Evolutionary conservation across 2,113 vertebrate genomes (phyloP).

Genomic region (Tretioscincus oriximinensis): DNA sequence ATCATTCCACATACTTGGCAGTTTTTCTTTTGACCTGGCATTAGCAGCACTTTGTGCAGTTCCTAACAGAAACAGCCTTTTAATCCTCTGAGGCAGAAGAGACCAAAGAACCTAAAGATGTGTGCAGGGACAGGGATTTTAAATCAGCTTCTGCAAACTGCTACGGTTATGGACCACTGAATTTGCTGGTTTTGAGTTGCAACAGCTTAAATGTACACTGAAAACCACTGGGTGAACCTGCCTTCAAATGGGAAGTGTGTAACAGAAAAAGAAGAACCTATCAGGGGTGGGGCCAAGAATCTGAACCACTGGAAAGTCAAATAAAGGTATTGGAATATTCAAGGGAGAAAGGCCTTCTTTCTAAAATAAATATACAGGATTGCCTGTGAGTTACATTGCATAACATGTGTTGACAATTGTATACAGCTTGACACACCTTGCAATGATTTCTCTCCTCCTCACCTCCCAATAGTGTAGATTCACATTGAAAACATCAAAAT

Average conservation of each 20-base stretch:
- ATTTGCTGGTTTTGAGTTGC: neutral
- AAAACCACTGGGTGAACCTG: neutral
- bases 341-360: neutral
- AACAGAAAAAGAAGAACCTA: neutral
- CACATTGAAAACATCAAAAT: no score
- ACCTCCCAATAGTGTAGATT: no score
- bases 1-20: conserved; percentile 13
- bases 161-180: neutral
- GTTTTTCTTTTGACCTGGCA: neutral
- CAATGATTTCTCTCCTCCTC: no score
- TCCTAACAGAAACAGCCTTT: neutral
- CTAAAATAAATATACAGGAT: neutral
- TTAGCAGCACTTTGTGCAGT: neutral
- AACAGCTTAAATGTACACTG: neutral
- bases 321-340: neutral
- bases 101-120: neutral
- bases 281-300: neutral
- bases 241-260: neutral
- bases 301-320: neutral
- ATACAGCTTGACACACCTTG: no score
- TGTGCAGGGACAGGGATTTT: neutral
- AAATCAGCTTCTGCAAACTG: neutral
- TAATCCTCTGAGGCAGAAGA: neutral
- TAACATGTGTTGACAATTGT: no score
- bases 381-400: neutral